Percentiles rank a stretch among this genome's conserved stretches.
These are phyloP conservation scores for Eupithecia exiguata DNA, from an alignment of 2,888 invertebrate genomes.

Conservation along the genomic window DNA sequence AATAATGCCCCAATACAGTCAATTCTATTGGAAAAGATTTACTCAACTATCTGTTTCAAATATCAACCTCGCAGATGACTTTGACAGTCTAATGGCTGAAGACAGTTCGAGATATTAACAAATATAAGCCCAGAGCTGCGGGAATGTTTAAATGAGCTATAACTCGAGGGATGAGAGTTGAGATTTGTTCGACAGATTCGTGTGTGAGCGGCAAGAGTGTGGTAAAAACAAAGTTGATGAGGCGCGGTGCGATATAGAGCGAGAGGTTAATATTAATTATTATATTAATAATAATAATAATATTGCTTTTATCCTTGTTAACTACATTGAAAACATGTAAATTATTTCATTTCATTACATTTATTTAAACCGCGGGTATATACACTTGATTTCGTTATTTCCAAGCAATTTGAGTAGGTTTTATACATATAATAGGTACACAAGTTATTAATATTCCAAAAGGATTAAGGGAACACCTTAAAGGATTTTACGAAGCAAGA, in stretches of 20 bases:
- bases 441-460: too few relatives aligned
- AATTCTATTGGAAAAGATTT: slow-evolving; percentile 19
- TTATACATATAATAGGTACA: too few relatives aligned
- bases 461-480: too few relatives aligned
- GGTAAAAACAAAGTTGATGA: slow-evolving; percentile 36
- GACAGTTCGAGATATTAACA: slow-evolving; percentile 60
- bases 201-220: slow-evolving; percentile 29
- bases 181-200: slow-evolving; percentile 39
- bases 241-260: slow-evolving; percentile 14
- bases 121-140: slow-evolving; percentile 38
- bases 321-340: too few relatives aligned
- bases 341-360: too few relatives aligned
- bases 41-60: slow-evolving; percentile 51
- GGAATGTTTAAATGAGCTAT: slow-evolving; percentile 32
- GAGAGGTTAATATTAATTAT: not conserved
- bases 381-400: too few relatives aligned
- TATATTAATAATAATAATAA: too few relatives aligned
- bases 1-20: not conserved
- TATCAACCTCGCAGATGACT: slow-evolving; percentile 58
- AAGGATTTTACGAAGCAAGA: too few relatives aligned
- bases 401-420: too few relatives aligned
- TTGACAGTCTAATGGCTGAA: slow-evolving; percentile 61
- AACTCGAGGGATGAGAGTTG: slow-evolving; percentile 37
- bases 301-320: too few relatives aligned
- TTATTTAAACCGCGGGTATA: too few relatives aligned